Evolutionary conservation across 2,797 vertebrate genomes (phyloP).

Genomic region (Etheostoma nigrum): DNA sequence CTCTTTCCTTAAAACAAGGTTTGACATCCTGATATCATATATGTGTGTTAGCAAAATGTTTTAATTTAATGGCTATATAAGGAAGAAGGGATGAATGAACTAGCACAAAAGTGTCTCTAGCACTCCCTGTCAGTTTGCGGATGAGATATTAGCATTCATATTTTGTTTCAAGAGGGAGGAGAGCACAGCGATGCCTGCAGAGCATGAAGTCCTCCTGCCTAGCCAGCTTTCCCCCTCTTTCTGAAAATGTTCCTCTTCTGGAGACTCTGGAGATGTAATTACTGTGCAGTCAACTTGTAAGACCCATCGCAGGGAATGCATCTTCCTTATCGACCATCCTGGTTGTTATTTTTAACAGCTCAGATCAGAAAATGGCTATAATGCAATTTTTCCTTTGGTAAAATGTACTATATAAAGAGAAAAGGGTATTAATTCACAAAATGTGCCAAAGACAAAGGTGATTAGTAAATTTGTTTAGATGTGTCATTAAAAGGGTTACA

Average conservation of each 20-base stretch:
- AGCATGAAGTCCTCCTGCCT: conserved; percentile 72
- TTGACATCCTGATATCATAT: background rate
- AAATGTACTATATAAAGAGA: conserved; percentile 29
- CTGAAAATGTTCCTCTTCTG: conserved; percentile 74
- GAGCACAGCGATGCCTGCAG: conserved; percentile 65
- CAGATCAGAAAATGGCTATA: conserved; percentile 54
- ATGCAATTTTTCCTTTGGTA: conserved; percentile 35
- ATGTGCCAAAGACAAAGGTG: conserved; percentile 1
- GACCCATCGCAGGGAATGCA: conserved; percentile 73
- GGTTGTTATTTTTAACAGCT: conserved; percentile 75
- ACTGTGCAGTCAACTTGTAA: conserved; percentile 83
- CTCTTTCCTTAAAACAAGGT: conserved; percentile 4
- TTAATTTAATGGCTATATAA: conserved; percentile 28
- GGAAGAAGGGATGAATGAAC: conserved; percentile 37
- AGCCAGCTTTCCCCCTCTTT: conserved; percentile 59
- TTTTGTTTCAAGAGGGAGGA: conserved; percentile 70
- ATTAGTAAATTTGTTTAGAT: conserved; percentile 17
- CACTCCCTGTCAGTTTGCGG: conserved; percentile 65
- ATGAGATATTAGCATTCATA: conserved; percentile 75
- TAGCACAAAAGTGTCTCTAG: conserved; percentile 37
- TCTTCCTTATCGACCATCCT: conserved; percentile 70
- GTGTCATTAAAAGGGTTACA: conserved; percentile 19
- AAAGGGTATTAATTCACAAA: background rate
- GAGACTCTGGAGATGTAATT: conserved; percentile 86
- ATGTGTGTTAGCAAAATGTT: conserved; percentile 11